Conservation (phyloP, 2,113 vertebrate genomes). For the Cottus gobio region DNA sequence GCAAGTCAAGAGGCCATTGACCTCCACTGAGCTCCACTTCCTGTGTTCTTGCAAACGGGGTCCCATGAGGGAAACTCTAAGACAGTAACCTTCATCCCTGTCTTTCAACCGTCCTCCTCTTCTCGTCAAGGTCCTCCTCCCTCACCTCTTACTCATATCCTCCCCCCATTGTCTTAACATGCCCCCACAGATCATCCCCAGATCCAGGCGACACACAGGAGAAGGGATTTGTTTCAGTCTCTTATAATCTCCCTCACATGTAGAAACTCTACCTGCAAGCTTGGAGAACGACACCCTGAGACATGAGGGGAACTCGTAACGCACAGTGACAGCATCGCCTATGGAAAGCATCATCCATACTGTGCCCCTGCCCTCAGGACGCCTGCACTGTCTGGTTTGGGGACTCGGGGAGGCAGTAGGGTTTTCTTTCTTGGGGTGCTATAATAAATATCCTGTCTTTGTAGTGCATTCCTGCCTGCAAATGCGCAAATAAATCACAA, state of each 20-base stretch:
- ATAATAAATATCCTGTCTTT: slow-evolving; percentile 59
- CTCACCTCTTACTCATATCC: slow-evolving; percentile 58
- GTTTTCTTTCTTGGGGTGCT: slow-evolving; percentile 38
- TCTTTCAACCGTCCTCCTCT: slow-evolving; percentile 44
- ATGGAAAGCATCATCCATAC: slow-evolving; percentile 44
- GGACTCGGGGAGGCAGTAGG: slow-evolving; percentile 2
- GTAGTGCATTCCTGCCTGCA: slow-evolving; percentile 52
- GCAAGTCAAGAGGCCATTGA: slow-evolving; percentile 66
- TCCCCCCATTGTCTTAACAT: slow-evolving; percentile 27
- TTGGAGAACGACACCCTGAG: background rate
- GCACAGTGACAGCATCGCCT: background rate
- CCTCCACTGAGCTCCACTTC: slow-evolving; percentile 68
- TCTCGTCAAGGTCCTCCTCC: slow-evolving; percentile 39
- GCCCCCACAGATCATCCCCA: background rate
- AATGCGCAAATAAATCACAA: slow-evolving; percentile 68
- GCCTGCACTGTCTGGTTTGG: background rate
- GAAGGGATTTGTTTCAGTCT: slow-evolving; percentile 7
- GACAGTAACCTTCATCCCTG: slow-evolving; percentile 55
- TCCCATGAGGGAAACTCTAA: slow-evolving; percentile 50
- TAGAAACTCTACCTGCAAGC: slow-evolving; percentile 12
- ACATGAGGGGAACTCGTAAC: slow-evolving; percentile 17
- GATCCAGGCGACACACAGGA: background rate
- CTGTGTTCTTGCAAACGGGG: slow-evolving; percentile 53
- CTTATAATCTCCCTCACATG: background rate
- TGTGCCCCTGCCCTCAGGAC: slow-evolving; percentile 20